These are phyloP conservation scores for Nasonia oneida DNA, from an alignment of 2,888 invertebrate species.

Conservation along the genomic window DNA sequence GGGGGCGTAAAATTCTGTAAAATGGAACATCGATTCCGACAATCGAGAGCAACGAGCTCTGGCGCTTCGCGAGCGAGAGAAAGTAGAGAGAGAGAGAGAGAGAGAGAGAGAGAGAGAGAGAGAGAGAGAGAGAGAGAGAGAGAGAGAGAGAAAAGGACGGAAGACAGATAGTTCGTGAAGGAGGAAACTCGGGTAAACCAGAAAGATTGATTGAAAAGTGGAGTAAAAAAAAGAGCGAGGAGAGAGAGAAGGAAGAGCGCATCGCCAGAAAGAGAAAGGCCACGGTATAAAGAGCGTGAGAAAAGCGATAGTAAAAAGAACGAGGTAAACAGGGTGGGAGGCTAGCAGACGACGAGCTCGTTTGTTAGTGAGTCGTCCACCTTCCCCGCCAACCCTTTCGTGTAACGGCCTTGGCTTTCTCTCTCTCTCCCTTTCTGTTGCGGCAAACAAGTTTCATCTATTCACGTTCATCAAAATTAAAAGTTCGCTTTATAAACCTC, in stretches of 20 bases:
- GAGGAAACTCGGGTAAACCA: conserved; percentile 61
- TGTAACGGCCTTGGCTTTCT: background rate
- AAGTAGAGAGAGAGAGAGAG: conserved; percentile 36
- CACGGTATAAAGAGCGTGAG: conserved; percentile 45
- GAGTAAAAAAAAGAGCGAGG: conserved; percentile 46
- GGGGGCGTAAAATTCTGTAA: conserved; percentile 46
- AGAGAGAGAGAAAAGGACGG: conserved; percentile 39
- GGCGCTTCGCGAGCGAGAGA: conserved; percentile 20
- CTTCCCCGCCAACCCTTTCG: background rate
- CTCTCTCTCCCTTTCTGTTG: background rate
- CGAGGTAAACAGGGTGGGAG: conserved; percentile 33
- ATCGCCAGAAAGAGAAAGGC: conserved; percentile 43
- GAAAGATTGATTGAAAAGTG: conserved; percentile 63
- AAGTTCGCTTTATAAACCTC: background rate
- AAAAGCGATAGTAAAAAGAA: conserved; percentile 45
- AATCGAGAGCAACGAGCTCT: conserved; percentile 41
- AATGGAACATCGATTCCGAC: conserved; percentile 57
- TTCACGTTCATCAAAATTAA: conserved; percentile 45
- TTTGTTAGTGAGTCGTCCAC: conserved; percentile 51
- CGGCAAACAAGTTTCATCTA: conserved; percentile 40
- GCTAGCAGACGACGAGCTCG: conserved; percentile 47
- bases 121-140: conserved; percentile 34
- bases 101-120: conserved; percentile 37
- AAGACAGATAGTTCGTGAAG: conserved; percentile 61
- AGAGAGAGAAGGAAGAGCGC: background rate